Conservation (phyloP, 35 echinoderm and acorn worm genomes). For the Stichopus chloronotus region DNA sequence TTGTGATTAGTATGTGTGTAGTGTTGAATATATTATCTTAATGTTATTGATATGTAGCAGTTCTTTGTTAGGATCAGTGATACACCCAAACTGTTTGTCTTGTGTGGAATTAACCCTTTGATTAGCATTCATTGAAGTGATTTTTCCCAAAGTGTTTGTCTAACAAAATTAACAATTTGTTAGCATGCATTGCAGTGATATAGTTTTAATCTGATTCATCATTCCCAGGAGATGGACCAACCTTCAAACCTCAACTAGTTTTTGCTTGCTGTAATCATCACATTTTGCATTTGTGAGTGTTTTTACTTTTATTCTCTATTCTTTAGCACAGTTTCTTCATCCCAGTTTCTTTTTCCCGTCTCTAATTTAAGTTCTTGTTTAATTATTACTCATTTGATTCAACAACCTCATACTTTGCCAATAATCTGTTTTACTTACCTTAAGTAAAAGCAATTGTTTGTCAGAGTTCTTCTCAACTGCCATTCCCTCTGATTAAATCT, state of each 20-base stretch:
- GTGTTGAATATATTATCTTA: background rate
- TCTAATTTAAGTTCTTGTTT: no score
- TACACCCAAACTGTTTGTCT: background rate
- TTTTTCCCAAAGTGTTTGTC: background rate
- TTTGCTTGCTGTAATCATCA: background rate
- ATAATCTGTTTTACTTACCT: no score
- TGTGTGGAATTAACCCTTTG: background rate
- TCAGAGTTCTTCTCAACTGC: no score
- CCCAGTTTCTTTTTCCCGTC: no score
- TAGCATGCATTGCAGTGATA: background rate
- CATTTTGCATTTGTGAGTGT: background rate
- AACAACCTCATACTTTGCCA: no score
- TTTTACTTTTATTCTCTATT: background rate
- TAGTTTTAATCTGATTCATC: background rate
- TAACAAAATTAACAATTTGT: no score
- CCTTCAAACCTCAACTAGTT: background rate
- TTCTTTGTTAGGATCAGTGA: background rate
- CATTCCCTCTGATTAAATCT: no score
- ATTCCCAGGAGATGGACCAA: constrained; percentile 18
- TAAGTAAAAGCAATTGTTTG: no score
- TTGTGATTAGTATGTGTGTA: background rate
- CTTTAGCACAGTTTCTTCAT: background rate
- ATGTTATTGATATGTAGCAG: background rate
- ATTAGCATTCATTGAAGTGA: background rate
- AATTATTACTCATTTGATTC: no score